Conservation (phyloP, 2,888 invertebrate genomes). For the Amiota minor region DNA sequence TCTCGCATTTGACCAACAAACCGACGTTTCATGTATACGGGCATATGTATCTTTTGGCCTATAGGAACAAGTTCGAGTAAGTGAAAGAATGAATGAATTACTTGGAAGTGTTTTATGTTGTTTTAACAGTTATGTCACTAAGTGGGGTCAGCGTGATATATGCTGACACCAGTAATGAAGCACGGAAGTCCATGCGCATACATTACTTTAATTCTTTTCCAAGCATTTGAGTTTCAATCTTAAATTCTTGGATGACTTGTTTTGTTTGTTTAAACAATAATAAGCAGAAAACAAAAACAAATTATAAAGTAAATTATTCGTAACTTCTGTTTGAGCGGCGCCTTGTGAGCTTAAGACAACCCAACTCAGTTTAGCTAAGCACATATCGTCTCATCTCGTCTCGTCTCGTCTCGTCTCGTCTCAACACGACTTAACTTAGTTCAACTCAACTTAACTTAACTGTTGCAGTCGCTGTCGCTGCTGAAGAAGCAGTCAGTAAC, state of each 20-base stretch:
- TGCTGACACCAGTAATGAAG: background rate
- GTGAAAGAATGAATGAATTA: conserved; percentile 18
- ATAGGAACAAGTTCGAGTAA: conserved; percentile 37
- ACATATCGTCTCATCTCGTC: background rate
- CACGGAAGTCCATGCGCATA: background rate
- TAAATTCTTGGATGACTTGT: too few species aligned
- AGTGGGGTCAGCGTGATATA: conserved; percentile 47
- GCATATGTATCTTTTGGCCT: conserved; percentile 42
- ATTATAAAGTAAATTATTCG: background rate
- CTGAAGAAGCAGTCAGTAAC: conserved; percentile 35
- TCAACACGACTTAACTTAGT: background rate
- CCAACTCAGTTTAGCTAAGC: background rate
- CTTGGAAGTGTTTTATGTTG: conserved; percentile 46
- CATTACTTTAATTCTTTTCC: too few species aligned
- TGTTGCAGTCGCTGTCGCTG: conserved; percentile 19
- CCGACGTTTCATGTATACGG: background rate
- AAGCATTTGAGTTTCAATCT: too few species aligned
- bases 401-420: background rate
- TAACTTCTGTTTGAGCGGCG: conserved; percentile 20
- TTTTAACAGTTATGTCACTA: conserved; percentile 60
- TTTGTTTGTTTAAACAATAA: background rate
- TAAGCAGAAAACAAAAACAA: background rate
- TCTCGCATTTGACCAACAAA: conserved; percentile 7
- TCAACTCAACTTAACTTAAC: too few species aligned
- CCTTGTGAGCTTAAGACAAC: conserved; percentile 5